phyloP scores from a whole-genome alignment of 2,113 vertebrate species.

The Lethenteron reissneri region DNA sequence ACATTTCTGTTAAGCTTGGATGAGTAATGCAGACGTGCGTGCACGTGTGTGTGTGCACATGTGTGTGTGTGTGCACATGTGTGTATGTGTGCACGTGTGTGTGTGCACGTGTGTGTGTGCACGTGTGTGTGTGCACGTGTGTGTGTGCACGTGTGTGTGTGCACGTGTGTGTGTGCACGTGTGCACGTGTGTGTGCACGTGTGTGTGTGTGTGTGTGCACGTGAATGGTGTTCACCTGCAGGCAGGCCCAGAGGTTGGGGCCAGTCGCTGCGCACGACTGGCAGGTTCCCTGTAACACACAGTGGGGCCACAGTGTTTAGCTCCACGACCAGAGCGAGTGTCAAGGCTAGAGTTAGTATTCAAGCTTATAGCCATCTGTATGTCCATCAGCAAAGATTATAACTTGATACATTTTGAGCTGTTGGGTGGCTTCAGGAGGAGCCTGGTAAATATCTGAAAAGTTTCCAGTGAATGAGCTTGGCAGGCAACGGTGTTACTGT shows the following conservation, averaged over 20 bases:
- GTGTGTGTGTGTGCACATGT: neutral
- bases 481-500: too few relatives aligned
- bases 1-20: neutral
- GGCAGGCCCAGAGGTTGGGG: slow-evolving; percentile 91
- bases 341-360: too few relatives aligned
- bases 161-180: too few relatives aligned
- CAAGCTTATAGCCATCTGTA: too few relatives aligned
- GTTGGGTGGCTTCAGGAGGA: too few relatives aligned
- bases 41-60: neutral
- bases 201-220: neutral
- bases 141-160: too few relatives aligned
- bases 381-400: too few relatives aligned
- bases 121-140: neutral
- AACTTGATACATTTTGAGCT: too few relatives aligned
- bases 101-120: slow-evolving; percentile 3
- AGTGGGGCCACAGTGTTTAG: neutral
- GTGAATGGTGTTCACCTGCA: slow-evolving; percentile 41
- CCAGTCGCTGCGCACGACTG: slow-evolving; percentile 75
- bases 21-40: neutral
- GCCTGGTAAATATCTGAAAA: too few relatives aligned
- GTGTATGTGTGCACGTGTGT: neutral
- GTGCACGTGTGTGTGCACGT: too few relatives aligned
- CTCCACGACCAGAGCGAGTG: too few relatives aligned
- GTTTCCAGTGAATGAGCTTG: too few relatives aligned
- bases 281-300: slow-evolving; percentile 48